Percentiles rank a stretch among this genome's conserved stretches.
These are phyloP conservation scores for Drosophila picticornis DNA, from an alignment of 2,888 invertebrate genomes.

Conservation along the genomic window DNA sequence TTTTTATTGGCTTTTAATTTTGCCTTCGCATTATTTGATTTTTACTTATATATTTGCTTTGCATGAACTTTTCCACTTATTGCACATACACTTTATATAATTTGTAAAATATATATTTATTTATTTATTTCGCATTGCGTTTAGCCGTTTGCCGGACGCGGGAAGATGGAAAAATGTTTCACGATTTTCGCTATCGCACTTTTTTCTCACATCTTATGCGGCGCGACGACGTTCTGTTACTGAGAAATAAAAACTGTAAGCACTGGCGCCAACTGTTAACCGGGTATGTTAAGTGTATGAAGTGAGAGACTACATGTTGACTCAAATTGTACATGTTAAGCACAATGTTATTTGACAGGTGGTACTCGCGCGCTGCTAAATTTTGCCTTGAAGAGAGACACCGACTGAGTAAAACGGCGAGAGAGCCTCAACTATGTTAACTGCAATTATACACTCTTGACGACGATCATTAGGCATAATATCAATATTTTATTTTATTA, in stretches of 20 bases:
- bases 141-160: slow-evolving; percentile 44
- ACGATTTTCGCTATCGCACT: slow-evolving; percentile 46
- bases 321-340: slow-evolving; percentile 59
- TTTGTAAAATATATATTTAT: slow-evolving; percentile 20
- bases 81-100: slow-evolving; percentile 54
- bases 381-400: slow-evolving; percentile 20
- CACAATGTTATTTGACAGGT: slow-evolving; percentile 54
- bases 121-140: slow-evolving; percentile 50
- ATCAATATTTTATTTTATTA: slow-evolving; percentile 3
- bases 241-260: slow-evolving; percentile 48
- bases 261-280: slow-evolving; percentile 62
- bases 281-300: slow-evolving; percentile 36
- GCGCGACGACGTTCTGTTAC: slow-evolving; percentile 59
- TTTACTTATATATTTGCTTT: slow-evolving; percentile 32
- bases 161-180: slow-evolving; percentile 39
- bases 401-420: not conserved
- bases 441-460: slow-evolving; percentile 16
- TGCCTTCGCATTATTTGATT: slow-evolving; percentile 38
- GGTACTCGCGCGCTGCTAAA: slow-evolving; percentile 40
- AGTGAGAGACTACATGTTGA: slow-evolving; percentile 30
- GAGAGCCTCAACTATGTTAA: slow-evolving; percentile 12
- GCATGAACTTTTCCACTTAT: slow-evolving; percentile 57
- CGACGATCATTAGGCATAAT: slow-evolving; percentile 29
- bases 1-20: slow-evolving; percentile 40
- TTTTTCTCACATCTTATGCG: slow-evolving; percentile 47